These are phyloP conservation scores for Venusia cambrica DNA, from an alignment of 2,888 invertebrate genomes.

Conservation along the genomic window DNA sequence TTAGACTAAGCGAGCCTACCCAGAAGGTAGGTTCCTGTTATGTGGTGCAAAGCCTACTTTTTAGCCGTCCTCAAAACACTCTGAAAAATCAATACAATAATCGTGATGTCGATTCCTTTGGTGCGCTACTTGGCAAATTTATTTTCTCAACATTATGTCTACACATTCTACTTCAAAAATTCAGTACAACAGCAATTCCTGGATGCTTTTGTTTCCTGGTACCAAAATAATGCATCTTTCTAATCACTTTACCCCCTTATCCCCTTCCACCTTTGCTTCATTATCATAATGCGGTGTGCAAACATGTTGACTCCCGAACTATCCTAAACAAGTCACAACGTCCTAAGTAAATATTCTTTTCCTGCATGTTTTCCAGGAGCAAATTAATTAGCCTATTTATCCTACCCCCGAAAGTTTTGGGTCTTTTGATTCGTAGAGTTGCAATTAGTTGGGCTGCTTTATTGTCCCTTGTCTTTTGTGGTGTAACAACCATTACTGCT, in stretches of 20 bases:
- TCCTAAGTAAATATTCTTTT: constrained; percentile 34
- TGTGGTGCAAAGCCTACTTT: too few species aligned
- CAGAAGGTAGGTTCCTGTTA: too few species aligned
- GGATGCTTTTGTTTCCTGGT: too few species aligned
- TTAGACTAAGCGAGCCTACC: too few species aligned
- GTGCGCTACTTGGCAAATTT: too few species aligned
- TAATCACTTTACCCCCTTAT: constrained; percentile 14
- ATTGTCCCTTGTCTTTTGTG: constrained; percentile 18
- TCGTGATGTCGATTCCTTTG: too few species aligned
- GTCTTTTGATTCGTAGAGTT: constrained; percentile 22
- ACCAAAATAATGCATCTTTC: constrained; percentile 2
- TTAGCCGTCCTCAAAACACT: too few species aligned
- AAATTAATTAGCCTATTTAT: constrained; percentile 33
- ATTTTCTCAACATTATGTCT: too few species aligned
- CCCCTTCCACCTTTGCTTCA: constrained; percentile 15
- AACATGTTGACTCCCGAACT: constrained; percentile 29
- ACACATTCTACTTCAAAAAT: too few species aligned
- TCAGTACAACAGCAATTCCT: too few species aligned
- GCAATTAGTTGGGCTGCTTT: constrained; percentile 21
- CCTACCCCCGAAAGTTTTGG: constrained; percentile 16
- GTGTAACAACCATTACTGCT: too few species aligned
- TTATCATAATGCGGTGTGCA: constrained; percentile 30
- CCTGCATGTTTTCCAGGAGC: constrained; percentile 31
- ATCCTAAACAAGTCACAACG: constrained; percentile 28
- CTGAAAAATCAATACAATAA: too few species aligned